phyloP scores from a whole-genome alignment of 2,113 vertebrate species.

The Protomyctophum bolini region DNA sequence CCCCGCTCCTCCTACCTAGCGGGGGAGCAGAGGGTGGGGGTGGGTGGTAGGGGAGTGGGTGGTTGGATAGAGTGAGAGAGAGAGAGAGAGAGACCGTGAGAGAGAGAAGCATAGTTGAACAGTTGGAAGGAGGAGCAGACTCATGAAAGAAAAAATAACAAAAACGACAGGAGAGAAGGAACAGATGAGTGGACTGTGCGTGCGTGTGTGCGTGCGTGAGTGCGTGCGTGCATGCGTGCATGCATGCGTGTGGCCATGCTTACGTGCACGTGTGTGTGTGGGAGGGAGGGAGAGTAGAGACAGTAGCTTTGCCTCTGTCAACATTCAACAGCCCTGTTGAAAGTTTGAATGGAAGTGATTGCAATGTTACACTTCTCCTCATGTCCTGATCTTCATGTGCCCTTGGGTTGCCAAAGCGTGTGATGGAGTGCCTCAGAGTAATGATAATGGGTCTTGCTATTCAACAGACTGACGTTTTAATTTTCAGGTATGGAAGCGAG shows the following conservation, averaged over 20 bases:
- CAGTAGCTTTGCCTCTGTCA: not conserved
- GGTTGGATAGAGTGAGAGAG: not conserved
- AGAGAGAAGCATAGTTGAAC: not conserved
- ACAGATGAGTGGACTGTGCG: not conserved
- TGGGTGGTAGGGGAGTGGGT: conserved; percentile 29
- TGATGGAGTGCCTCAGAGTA: not conserved
- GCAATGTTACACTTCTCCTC: not conserved
- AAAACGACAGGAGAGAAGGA: not conserved
- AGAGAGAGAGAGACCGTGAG: not conserved
- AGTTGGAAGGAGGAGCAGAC: not conserved
- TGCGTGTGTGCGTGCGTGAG: too few species aligned
- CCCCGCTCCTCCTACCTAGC: conserved; percentile 1
- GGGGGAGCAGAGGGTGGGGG: conserved; percentile 25
- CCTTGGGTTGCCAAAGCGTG: not conserved
- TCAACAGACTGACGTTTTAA: not conserved
- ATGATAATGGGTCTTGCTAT: not conserved
- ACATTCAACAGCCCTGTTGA: not conserved
- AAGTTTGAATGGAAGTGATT: not conserved
- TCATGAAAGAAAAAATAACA: not conserved
- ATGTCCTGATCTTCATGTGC: not conserved
- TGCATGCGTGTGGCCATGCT: too few species aligned
- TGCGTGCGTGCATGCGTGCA: not conserved
- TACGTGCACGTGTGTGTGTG: not conserved
- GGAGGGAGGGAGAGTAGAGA: not conserved
- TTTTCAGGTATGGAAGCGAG: not conserved